phyloP scores from a whole-genome alignment of 2,113 vertebrate genomes.

The Plecturocebus donacophilus region DNA sequence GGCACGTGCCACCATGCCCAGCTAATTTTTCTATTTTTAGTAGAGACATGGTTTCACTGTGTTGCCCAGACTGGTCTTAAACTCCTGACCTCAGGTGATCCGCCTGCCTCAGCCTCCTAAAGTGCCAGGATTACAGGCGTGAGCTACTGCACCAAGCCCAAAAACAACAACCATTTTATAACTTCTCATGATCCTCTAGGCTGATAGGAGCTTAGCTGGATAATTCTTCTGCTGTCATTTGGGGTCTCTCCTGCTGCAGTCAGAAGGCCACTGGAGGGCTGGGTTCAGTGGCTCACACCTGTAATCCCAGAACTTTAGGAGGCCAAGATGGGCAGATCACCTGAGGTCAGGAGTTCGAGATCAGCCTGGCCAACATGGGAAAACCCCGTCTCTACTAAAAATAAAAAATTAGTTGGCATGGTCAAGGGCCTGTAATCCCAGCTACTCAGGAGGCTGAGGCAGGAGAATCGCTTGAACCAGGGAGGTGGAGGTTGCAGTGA shows the following conservation, averaged over 20 bases:
- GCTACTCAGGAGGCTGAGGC: too few relatives aligned
- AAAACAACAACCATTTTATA: neutral
- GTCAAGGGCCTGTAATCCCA: too few relatives aligned
- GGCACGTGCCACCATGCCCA: neutral
- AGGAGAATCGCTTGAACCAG: too few relatives aligned
- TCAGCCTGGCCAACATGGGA: too few relatives aligned
- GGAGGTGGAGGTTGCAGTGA: too few relatives aligned
- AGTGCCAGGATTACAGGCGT: neutral
- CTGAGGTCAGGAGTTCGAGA: too few relatives aligned
- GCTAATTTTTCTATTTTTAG: neutral
- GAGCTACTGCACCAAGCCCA: neutral
- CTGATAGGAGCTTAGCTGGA: neutral
- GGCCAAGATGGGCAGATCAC: too few relatives aligned
- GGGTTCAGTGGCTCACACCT: too few relatives aligned
- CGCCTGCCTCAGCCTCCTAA: neutral
- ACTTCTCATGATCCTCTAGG: neutral
- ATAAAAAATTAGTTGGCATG: too few relatives aligned
- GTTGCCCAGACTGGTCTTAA: neutral
- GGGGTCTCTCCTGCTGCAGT: neutral
- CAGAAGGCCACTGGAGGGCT: neutral
- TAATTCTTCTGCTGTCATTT: neutral
- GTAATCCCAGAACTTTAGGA: too few relatives aligned
- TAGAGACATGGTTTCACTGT: neutral
- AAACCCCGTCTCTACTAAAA: too few relatives aligned
- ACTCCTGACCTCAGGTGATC: neutral